Conservation (phyloP, 2,888 invertebrate genomes). For the Thera britannica region DNA sequence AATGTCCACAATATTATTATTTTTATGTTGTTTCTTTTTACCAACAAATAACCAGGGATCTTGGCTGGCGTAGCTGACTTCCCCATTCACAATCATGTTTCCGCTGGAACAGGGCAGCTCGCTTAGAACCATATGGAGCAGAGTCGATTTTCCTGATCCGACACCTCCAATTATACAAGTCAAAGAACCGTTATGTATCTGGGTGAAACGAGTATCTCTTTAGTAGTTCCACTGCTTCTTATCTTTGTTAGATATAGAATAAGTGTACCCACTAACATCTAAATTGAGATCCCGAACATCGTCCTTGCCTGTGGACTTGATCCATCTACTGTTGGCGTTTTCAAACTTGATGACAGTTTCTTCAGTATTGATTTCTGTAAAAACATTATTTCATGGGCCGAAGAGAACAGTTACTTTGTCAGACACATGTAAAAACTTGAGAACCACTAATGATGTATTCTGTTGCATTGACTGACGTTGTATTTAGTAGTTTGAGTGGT, state of each 20-base stretch:
- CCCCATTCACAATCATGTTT: slow-evolving; percentile 85
- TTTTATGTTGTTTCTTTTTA: slow-evolving; percentile 36
- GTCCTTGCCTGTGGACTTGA: slow-evolving; percentile 66
- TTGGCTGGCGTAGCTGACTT: slow-evolving; percentile 90
- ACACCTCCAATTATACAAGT: slow-evolving; percentile 87
- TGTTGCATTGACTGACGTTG: background rate
- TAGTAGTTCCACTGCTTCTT: background rate
- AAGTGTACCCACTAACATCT: slow-evolving; percentile 54
- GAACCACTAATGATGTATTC: background rate
- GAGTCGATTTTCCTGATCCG: slow-evolving; percentile 85
- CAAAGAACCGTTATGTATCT: slow-evolving; percentile 71
- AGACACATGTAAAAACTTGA: background rate
- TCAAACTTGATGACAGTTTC: slow-evolving; percentile 66
- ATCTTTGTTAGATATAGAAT: background rate
- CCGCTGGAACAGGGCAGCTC: slow-evolving; percentile 90
- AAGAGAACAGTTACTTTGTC: background rate
- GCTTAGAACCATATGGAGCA: slow-evolving; percentile 88
- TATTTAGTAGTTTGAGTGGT: background rate
- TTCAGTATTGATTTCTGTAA: slow-evolving; percentile 49
- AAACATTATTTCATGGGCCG: background rate
- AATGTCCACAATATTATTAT: background rate
- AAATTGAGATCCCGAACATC: slow-evolving; percentile 77
- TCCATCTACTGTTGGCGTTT: slow-evolving; percentile 81
- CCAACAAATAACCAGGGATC: slow-evolving; percentile 92
- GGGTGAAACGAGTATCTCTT: slow-evolving; percentile 7